Base-by-base conservation (phyloP, 92 coral and sea anemone species). In the Meandrina meandrites region DNA sequence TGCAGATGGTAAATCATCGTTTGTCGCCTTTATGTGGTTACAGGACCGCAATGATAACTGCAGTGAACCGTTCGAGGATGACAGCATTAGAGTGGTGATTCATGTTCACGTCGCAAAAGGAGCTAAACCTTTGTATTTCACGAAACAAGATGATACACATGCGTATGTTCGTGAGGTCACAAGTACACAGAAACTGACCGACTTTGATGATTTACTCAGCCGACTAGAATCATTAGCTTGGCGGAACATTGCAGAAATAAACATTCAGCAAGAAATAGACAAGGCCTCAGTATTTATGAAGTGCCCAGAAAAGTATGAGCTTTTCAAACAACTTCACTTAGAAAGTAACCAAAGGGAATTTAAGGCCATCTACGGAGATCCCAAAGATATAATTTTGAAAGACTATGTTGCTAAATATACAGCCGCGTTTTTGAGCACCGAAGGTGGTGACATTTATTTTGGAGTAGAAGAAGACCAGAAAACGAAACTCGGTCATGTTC, bases 331-430 rank as follows among this genome's bases (percentile, higher is more conserved):
- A 68, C 40, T 87, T 27, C 35, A 35, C 56, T 40, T 27, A 47
- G 90, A 87, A 51, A 81, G 22, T 54, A 68, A 87, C 54, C 71
- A 35, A 50, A 64, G 67, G 36, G 90, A 87, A 22, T 87, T 80
- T 42, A 87, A 87, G 66, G 57, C 76, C 71, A 87, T 87, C 48
- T 87, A 47, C 45, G 90, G 58, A 31, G 54, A 84, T 37, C 88
- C 83, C 14, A 78, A 71, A 40, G 48, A 84, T 7, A 84, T 73
- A 2, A 84, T 84, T 17, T 28, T 75, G 81, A 64, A 84, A 19
- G 79, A 42, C 28, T 84, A 84, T 74, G 31, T 84, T 34, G 51
- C 32, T 14, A 66, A 37, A 73, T 84, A 84, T 45, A 51, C 88
- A 31, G 79, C 81, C 37, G 88, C 81, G 16, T 84, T 84, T 47